A percentile compares a stretch with the other conserved stretches of the same genome.
These are phyloP conservation scores for Denticeps clupeoides DNA, from an alignment of 2,797 vertebrate species.

Conservation along the genomic window DNA sequence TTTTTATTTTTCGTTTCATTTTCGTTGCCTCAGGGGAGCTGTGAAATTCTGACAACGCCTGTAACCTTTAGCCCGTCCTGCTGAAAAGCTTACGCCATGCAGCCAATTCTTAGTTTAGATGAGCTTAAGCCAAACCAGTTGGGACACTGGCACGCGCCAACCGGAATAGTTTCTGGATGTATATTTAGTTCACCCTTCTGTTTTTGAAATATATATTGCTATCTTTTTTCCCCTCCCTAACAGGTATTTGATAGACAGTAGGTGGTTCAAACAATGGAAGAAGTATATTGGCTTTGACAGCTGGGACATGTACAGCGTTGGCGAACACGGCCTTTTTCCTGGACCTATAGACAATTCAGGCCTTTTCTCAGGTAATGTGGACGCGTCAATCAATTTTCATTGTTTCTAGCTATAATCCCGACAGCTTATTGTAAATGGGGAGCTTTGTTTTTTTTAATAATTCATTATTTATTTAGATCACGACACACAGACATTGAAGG, in stretches of 20 bases:
- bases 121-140: constrained; percentile 44
- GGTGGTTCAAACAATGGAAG: constrained; percentile 98
- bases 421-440: too few species aligned
- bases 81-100: constrained; percentile 43
- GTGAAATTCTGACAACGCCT: too few species aligned
- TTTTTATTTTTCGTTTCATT: too few species aligned
- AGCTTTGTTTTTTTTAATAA: constrained; percentile 1
- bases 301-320: constrained; percentile 89
- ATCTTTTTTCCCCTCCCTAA: constrained; percentile 21
- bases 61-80: constrained; percentile 13
- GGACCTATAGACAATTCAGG: constrained; percentile 93
- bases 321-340: constrained; percentile 77
- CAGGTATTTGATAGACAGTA: constrained; percentile 92
- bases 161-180: too few species aligned
- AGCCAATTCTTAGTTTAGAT: constrained; percentile 38
- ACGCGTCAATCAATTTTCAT: background rate
- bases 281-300: constrained; percentile 95
- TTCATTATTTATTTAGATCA: constrained; percentile 57
- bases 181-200: background rate
- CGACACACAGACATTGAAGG: constrained; percentile 77
- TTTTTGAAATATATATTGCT: background rate
- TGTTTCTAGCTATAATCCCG: too few species aligned
- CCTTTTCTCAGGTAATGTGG: constrained; percentile 75
- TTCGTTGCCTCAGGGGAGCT: too few species aligned
- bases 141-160: constrained; percentile 32